Conservation (phyloP, 2,113 vertebrate genomes). For the Pseudopipra pipra region DNA sequence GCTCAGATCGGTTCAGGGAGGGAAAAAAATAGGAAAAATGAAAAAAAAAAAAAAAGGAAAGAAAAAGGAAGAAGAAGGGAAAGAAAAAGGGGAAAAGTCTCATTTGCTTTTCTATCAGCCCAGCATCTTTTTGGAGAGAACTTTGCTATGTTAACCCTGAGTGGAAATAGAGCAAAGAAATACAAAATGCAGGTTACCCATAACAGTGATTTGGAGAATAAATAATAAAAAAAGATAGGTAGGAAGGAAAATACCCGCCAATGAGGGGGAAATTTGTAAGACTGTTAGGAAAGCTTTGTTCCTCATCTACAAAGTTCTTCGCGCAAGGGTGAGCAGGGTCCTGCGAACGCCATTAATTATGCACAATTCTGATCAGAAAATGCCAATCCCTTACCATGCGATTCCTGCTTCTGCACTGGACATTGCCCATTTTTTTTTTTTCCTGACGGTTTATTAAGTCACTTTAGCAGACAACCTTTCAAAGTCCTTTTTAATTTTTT, state of each 20-base stretch:
- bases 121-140: not conserved
- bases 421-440: not conserved
- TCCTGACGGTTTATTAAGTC: constrained; percentile 22
- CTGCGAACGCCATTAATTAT: not conserved
- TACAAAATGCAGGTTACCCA: not conserved
- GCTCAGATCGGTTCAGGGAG: not conserved
- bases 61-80: not conserved
- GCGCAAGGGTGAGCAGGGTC: not conserved
- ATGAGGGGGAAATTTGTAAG: not conserved
- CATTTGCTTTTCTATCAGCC: not conserved
- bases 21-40: not conserved
- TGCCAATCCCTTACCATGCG: not conserved
- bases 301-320: not conserved
- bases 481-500: constrained; percentile 18
- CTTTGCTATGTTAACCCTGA: not conserved
- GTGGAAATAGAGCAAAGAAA: not conserved
- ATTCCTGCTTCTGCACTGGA: not conserved
- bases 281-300: constrained; percentile 4
- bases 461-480: constrained; percentile 36
- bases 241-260: not conserved
- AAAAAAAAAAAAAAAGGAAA: not conserved
- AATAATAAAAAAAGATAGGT: rapidly evolving
- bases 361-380: constrained; percentile 16
- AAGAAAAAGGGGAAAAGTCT: not conserved
- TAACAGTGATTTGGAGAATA: not conserved